Base-by-base conservation (phyloP, 2,797 vertebrate species). In the Tolypeutes matacus region DNA sequence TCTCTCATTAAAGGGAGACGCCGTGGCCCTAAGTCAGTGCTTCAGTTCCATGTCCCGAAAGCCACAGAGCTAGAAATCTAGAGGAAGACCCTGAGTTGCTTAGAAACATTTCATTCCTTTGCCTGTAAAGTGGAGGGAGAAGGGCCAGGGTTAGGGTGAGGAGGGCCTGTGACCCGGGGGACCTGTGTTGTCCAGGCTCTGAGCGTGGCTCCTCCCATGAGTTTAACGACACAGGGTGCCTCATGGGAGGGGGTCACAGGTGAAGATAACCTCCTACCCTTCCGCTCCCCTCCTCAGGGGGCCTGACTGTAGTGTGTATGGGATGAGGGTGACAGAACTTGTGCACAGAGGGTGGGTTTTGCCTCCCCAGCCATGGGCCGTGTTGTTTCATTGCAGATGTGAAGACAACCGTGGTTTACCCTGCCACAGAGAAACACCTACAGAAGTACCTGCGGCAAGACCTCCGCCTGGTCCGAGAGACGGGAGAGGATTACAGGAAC, bases 341-440 rank as follows among this genome's bases (percentile, higher is more conserved):
- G 18, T 18, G 72, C 78, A 12, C 56, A 42, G 78, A 7, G 56
- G 36, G 58, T 2, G n/a, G 1, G 11, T 34, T 64, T 62, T 34
- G 25, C 72, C 20, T 29, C 27, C 27, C 13, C 14, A 39, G 17
- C 49, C 25, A 69, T 0, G 15, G 87, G 25, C 46, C 17, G 1
- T 84, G 29, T 25, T 29, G 42, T 94, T 85, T 85, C 67, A 1
- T 98, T 97, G 56, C 97, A 99, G 99, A 99, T 97, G 98, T 99
- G 46, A 99, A 99, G 98, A 98, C 99, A 0, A 99, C 99, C 0
- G 98, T 99, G 83, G 98, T 99, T 83, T 99, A 98, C 97, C 99
- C 99, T 0, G 99, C 99, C 86, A 99, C 99, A 0, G 99, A 99
- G 97, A 99, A 99, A 65, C 99, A 99, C 89, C 95, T 99, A 1